Percentiles rank a stretch among this genome's conserved stretches.
phyloP scores from a whole-genome alignment of 2,888 invertebrate genomes.

The Chromoteleia sp. region DNA sequence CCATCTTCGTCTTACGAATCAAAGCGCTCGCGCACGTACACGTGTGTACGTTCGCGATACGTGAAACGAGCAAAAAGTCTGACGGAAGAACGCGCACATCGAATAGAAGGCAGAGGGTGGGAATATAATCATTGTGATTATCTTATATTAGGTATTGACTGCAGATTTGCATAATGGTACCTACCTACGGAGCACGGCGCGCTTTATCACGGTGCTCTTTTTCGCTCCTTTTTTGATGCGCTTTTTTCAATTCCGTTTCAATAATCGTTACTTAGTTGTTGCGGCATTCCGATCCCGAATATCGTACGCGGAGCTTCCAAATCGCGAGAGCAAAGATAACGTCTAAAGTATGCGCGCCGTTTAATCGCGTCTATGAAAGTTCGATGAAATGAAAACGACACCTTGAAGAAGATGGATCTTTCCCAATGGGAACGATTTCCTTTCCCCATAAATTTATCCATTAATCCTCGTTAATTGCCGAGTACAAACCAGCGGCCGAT shows the following conservation, averaged over 20 bases:
- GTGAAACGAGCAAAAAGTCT: slow-evolving; percentile 38
- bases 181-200: slow-evolving; percentile 76
- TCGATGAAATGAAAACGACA: too few species aligned
- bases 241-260: slow-evolving; percentile 66
- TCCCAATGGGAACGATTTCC: too few species aligned
- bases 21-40: slow-evolving; percentile 50
- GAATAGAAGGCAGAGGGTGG: slow-evolving; percentile 74
- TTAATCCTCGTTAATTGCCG: too few species aligned
- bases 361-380: too few species aligned
- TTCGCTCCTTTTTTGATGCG: slow-evolving; percentile 56
- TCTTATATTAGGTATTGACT: slow-evolving; percentile 84
- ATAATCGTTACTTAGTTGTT: slow-evolving; percentile 52
- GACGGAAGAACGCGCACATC: slow-evolving; percentile 49
- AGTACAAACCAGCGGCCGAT: too few species aligned
- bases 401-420: too few species aligned
- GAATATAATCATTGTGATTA: slow-evolving; percentile 84
- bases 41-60: slow-evolving; percentile 21
- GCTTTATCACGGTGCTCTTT: slow-evolving; percentile 72
- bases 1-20: slow-evolving; percentile 69
- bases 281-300: slow-evolving; percentile 45
- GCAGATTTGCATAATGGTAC: slow-evolving; percentile 84
- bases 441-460: too few species aligned
- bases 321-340: too few species aligned
- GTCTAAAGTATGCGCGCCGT: too few species aligned
- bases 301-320: not conserved